phyloP scores from a whole-genome alignment of 1,140 invertebrate genomes.

The Caenorhabditis brenneri region DNA sequence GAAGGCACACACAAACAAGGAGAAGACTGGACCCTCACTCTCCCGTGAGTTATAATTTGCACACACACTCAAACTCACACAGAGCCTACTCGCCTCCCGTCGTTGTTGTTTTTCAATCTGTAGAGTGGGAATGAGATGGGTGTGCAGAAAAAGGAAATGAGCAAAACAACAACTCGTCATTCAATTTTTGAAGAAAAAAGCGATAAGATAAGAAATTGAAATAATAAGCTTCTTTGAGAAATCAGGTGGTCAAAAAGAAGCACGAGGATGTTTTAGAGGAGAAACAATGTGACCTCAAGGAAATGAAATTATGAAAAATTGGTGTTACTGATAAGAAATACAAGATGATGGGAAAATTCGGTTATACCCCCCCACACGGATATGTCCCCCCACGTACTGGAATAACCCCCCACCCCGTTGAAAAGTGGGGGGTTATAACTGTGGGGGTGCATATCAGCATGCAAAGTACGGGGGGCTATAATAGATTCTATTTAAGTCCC shows the following conservation, averaged over 20 bases:
- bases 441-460: no score
- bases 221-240: not conserved
- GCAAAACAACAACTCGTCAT: not conserved
- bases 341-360: not conserved
- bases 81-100: not conserved
- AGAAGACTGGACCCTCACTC: not conserved
- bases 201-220: not conserved
- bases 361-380: no score
- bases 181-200: not conserved
- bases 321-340: not conserved
- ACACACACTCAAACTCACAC: not conserved
- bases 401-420: no score
- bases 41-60: conserved; percentile 16
- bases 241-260: not conserved
- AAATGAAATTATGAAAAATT: not conserved
- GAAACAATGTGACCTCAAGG: not conserved
- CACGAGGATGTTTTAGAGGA: not conserved
- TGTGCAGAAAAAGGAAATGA: not conserved
- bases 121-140: not conserved
- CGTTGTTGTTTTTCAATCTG: conserved; percentile 7
- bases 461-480: no score
- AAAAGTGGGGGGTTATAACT: no score
- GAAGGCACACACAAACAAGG: not conserved
- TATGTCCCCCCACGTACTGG: no score
- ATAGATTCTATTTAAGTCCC: no score